These are phyloP conservation scores for Urocolius indicus DNA, from an alignment of 2,113 vertebrate species.

Conservation along the genomic window DNA sequence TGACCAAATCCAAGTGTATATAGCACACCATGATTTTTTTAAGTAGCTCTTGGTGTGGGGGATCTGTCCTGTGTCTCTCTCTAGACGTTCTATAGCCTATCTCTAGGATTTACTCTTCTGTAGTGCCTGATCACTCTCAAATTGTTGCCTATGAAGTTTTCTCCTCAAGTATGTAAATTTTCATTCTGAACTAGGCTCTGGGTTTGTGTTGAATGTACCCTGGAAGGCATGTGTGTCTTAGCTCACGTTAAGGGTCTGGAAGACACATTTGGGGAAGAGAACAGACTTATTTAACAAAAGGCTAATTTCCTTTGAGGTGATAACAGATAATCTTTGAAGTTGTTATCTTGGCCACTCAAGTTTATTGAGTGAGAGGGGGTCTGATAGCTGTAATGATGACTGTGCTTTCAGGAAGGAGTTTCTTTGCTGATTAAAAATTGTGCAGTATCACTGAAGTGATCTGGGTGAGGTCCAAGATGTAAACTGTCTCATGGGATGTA, in stretches of 20 bases:
- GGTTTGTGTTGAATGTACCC: not conserved
- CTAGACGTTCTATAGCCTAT: not conserved
- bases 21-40: not conserved
- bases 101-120: not conserved
- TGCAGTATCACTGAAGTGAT: conserved; percentile 4
- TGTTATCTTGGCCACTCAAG: not conserved
- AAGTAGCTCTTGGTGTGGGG: not conserved
- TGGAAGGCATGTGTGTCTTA: not conserved
- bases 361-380: not conserved
- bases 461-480: conserved; percentile 40
- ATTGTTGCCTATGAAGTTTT: not conserved
- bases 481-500: not conserved
- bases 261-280: not conserved
- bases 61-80: not conserved
- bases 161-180: not conserved
- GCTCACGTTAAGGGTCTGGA: not conserved
- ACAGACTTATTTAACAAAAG: not conserved
- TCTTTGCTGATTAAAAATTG: not conserved
- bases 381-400: not conserved
- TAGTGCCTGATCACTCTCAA: not conserved
- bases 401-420: not conserved
- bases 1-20: not conserved
- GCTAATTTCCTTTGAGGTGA: not conserved
- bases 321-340: not conserved
- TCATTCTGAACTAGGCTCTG: not conserved